Conservation (phyloP, 2,888 invertebrate genomes). For the Rhopalosiphum nymphaeae region DNA sequence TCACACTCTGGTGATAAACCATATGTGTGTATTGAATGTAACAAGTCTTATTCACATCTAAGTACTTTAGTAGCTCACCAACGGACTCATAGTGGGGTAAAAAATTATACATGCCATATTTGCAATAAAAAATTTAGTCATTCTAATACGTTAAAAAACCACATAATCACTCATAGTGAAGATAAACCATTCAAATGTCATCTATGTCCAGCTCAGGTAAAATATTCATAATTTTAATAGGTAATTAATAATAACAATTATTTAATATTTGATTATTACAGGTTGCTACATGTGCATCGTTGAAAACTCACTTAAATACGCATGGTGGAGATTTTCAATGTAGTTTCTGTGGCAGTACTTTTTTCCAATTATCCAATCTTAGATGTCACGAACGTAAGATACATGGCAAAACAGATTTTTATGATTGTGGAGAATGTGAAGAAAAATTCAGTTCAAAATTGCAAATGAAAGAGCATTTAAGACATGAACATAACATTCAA, state of each 20-base stretch:
- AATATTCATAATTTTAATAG: not conserved
- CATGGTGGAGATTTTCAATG: conserved; percentile 54
- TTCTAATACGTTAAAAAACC: conserved; percentile 20
- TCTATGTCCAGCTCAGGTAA: conserved; percentile 56
- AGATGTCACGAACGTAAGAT: conserved; percentile 41
- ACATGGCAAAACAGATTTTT: conserved; percentile 34
- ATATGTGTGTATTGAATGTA: conserved; percentile 35
- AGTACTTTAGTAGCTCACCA: conserved; percentile 37
- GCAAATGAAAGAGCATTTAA: conserved; percentile 46
- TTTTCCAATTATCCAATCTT: conserved; percentile 24
- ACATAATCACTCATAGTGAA: conserved; percentile 42
- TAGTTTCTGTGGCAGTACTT: conserved; percentile 50
- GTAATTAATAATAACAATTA: not conserved
- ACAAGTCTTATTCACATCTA: conserved; percentile 36
- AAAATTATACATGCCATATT: conserved; percentile 31
- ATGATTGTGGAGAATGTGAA: conserved; percentile 28
- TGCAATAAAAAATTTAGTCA: conserved; percentile 49
- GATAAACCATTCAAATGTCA: conserved; percentile 58
- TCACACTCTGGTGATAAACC: conserved; percentile 36
- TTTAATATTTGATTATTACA: conserved; percentile 22
- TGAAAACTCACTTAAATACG: conserved; percentile 48
- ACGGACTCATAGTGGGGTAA: conserved; percentile 29
- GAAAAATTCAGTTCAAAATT: conserved; percentile 40
- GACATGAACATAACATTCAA: conserved; percentile 13
- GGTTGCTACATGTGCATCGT: conserved; percentile 32